Conservation (phyloP, 2,888 invertebrate genomes). For the Halictus quadricinctus region DNA sequence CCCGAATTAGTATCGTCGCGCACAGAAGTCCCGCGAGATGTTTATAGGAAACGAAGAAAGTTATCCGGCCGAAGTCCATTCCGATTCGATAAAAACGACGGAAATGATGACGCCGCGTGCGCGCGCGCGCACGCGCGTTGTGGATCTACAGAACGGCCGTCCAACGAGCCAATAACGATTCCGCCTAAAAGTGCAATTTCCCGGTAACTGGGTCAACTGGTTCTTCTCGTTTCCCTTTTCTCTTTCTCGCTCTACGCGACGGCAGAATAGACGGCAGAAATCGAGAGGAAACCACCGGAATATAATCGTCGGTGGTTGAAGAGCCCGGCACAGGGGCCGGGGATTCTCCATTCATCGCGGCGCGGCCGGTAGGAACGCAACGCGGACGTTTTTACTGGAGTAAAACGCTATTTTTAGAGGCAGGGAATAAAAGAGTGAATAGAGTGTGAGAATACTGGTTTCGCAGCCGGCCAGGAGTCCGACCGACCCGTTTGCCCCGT, state of each 20-base stretch:
- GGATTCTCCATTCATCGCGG: slow-evolving; percentile 61
- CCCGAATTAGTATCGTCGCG: background rate
- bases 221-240: slow-evolving; percentile 16
- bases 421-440: slow-evolving; percentile 57
- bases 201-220: slow-evolving; percentile 44
- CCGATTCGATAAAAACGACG: background rate
- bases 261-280: slow-evolving; percentile 15
- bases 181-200: slow-evolving; percentile 17
- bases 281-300: slow-evolving; percentile 14
- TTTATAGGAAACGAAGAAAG: slow-evolving; percentile 1
- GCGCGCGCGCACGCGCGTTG: too few relatives aligned
- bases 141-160: background rate
- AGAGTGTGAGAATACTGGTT: slow-evolving; percentile 64
- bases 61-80: background rate
- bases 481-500: slow-evolving; percentile 46
- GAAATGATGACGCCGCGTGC: background rate
- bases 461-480: slow-evolving; percentile 27
- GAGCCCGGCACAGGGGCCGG: slow-evolving; percentile 21
- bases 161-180: slow-evolving; percentile 16
- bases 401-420: slow-evolving; percentile 59
- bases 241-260: slow-evolving; percentile 19
- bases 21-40: background rate
- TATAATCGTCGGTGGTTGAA: slow-evolving; percentile 30
- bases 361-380: slow-evolving; percentile 22
- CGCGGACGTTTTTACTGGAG: slow-evolving; percentile 57